These are phyloP conservation scores for Ctenodactylus gundi DNA, from an alignment of 2,113 vertebrate genomes.

Conservation along the genomic window DNA sequence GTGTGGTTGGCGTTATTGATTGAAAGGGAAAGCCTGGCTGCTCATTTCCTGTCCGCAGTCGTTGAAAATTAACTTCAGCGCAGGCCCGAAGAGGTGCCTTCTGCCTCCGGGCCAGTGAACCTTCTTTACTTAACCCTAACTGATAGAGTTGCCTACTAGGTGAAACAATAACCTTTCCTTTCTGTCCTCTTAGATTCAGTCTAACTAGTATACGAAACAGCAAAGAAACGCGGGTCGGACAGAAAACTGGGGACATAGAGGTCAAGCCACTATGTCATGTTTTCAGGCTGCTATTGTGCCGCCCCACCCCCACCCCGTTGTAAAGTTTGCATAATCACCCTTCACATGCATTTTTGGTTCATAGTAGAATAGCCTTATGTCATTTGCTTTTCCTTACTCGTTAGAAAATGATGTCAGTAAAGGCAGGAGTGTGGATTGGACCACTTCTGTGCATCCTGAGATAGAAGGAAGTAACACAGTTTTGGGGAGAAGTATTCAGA, in stretches of 20 bases:
- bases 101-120: not conserved
- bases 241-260: conserved; percentile 19
- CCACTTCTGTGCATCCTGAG: not conserved
- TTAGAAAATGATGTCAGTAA: not conserved
- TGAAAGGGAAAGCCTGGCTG: conserved; percentile 10
- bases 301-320: not conserved
- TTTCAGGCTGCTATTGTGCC: not conserved
- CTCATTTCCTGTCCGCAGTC: not conserved
- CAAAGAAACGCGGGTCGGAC: not conserved
- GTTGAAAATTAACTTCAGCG: conserved; percentile 36
- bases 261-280: not conserved
- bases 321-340: conserved; percentile 23
- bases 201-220: not conserved
- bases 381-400: not conserved
- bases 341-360: conserved; percentile 1
- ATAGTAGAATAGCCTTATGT: not conserved
- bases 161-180: not conserved
- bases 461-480: not conserved
- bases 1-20: not conserved
- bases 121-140: not conserved
- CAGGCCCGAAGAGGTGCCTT: not conserved
- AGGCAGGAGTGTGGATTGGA: not conserved
- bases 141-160: not conserved
- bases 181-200: not conserved
- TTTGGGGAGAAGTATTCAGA: conserved; percentile 1